phyloP scores from a whole-genome alignment of 2,113 vertebrate genomes.

The Emydocephalus ijimae region DNA sequence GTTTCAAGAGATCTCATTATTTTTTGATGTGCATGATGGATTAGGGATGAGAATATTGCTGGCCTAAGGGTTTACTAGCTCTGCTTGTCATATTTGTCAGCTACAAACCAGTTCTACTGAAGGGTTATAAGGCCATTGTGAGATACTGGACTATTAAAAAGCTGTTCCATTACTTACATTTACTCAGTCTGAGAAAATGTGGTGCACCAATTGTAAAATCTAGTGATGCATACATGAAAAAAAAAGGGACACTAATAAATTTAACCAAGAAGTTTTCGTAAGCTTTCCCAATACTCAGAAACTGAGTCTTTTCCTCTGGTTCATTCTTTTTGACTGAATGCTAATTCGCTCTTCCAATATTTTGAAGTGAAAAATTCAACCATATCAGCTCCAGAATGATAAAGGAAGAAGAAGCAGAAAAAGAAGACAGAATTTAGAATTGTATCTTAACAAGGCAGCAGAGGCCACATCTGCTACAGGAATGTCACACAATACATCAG shows the following conservation, averaged over 20 bases:
- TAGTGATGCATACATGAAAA: conserved; percentile 43
- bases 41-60: conserved; percentile 68
- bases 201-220: conserved; percentile 56
- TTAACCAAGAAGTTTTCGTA: conserved; percentile 41
- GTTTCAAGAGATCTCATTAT: conserved; percentile 70
- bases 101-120: conserved; percentile 54
- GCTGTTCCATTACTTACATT: conserved; percentile 59
- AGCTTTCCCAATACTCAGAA: neutral
- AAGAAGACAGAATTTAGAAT: neutral
- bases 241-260: conserved; percentile 48
- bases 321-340: conserved; percentile 17
- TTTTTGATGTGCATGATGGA: conserved; percentile 71
- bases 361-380: neutral
- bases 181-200: conserved; percentile 57
- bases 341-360: conserved; percentile 23
- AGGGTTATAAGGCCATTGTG: conserved; percentile 55
- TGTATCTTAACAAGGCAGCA: neutral
- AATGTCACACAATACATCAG: neutral
- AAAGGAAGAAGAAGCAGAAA: neutral
- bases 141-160: conserved; percentile 60
- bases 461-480: neutral
- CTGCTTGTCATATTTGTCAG: conserved; percentile 65
- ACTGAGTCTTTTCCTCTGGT: conserved; percentile 44
- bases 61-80: conserved; percentile 62
- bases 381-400: neutral